Evolutionary conservation across 2,888 invertebrate species (phyloP).

Genomic region (Melitaea athalia): DNA sequence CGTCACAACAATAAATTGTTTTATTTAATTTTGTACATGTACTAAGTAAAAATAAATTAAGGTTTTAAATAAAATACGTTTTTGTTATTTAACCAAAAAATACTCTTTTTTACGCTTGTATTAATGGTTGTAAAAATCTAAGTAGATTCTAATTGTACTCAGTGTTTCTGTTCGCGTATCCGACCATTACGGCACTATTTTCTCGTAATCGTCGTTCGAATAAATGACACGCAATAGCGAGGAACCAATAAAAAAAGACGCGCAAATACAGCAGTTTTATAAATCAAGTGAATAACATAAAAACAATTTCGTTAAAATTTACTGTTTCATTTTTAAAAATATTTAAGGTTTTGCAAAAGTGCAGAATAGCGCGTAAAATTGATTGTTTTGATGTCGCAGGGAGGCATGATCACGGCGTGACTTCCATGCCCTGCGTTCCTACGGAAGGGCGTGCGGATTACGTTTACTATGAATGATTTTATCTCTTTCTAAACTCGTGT

Average conservation of each 20-base stretch:
- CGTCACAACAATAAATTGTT: no score
- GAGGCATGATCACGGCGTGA: conserved; percentile 79
- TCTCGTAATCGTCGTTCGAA: conserved; percentile 68
- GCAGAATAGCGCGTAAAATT: conserved; percentile 53
- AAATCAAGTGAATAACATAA: conserved; percentile 65
- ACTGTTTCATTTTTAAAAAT: conserved; percentile 52
- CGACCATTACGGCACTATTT: conserved; percentile 60
- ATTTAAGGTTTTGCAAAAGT: conserved; percentile 52
- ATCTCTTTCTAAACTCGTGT: conserved; percentile 81
- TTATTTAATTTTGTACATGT: no score
- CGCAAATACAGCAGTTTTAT: conserved; percentile 74
- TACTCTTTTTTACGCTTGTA: not conserved
- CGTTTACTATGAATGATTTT: conserved; percentile 83
- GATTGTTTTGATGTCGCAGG: conserved; percentile 74
- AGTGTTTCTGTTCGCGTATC: conserved; percentile 40
- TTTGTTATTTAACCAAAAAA: not conserved
- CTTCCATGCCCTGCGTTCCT: conserved; percentile 81
- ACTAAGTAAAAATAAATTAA: no score
- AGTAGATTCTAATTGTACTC: not conserved
- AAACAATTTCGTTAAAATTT: conserved; percentile 60
- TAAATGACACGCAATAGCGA: conserved; percentile 81
- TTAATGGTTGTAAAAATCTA: not conserved
- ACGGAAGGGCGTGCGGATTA: conserved; percentile 80
- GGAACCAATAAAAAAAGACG: conserved; percentile 78
- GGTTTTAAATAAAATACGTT: not conserved